These are phyloP conservation scores for Opisthograptis luteolata DNA, from an alignment of 2,888 invertebrate genomes.

Conservation along the genomic window DNA sequence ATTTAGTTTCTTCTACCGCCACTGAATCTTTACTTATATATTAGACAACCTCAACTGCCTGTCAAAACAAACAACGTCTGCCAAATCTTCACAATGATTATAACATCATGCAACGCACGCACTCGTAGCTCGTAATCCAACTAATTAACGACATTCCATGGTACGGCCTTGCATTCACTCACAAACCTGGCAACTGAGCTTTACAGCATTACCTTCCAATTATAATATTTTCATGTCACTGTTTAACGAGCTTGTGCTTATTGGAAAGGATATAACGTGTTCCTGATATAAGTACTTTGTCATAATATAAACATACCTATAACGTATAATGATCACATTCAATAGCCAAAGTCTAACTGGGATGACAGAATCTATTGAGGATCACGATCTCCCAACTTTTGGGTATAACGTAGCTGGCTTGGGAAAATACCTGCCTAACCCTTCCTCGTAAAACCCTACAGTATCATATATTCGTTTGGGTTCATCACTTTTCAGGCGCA, in stretches of 20 bases:
- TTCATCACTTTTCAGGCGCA: too few relatives aligned
- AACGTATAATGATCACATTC: too few relatives aligned
- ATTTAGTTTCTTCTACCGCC: too few relatives aligned
- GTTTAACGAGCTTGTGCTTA: constrained; percentile 22
- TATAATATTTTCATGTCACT: constrained; percentile 23
- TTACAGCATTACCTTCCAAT: constrained; percentile 12
- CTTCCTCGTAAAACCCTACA: too few relatives aligned
- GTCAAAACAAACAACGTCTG: neutral
- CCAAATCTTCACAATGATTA: constrained; percentile 11
- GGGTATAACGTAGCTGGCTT: too few relatives aligned
- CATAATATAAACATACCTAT: constrained; percentile 14
- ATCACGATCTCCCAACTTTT: too few relatives aligned
- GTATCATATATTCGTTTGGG: too few relatives aligned
- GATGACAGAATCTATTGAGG: too few relatives aligned
- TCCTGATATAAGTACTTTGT: constrained; percentile 11
- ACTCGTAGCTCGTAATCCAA: constrained; percentile 10
- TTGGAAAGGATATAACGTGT: constrained; percentile 11
- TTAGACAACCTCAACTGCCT: too few relatives aligned
- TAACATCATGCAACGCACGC: constrained; percentile 18
- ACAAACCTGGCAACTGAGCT: constrained; percentile 25
- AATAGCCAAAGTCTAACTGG: too few relatives aligned
- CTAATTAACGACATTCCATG: constrained; percentile 23
- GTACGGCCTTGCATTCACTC: constrained; percentile 34
- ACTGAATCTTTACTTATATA: too few relatives aligned
- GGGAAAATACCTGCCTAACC: too few relatives aligned